Evolutionary conservation across 92 coral and sea anemone genomes (phyloP).

Genomic region (Porites divaricata): DNA sequence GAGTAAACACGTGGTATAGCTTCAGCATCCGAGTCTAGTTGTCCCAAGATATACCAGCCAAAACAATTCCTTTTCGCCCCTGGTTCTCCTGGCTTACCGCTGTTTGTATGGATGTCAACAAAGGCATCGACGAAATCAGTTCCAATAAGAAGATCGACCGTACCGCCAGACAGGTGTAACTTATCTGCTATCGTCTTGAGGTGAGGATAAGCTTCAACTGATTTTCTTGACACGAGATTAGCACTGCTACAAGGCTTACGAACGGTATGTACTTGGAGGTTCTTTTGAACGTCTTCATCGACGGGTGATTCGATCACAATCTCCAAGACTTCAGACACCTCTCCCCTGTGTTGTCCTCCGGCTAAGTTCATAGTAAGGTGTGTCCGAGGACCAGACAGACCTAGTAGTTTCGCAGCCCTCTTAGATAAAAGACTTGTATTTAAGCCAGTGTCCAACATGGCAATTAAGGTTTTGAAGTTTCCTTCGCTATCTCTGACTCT

Average conservation of each 20-base stretch:
- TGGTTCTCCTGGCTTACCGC: slow-evolving; percentile 58
- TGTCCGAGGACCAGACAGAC: slow-evolving; percentile 50
- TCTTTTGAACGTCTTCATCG: slow-evolving; percentile 57
- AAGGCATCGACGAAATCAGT: slow-evolving; percentile 74
- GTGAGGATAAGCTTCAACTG: neutral
- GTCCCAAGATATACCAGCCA: slow-evolving; percentile 64
- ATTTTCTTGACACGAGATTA: slow-evolving; percentile 50
- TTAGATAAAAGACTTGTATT: slow-evolving; percentile 63
- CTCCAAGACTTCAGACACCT: slow-evolving; percentile 51
- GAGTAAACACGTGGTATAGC: slow-evolving; percentile 26
- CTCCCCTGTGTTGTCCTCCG: slow-evolving; percentile 73
- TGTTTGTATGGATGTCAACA: slow-evolving; percentile 33
- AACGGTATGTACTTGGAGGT: slow-evolving; percentile 63
- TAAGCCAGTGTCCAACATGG: slow-evolving; percentile 69
- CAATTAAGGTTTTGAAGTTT: slow-evolving; percentile 31
- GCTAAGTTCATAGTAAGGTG: slow-evolving; percentile 76
- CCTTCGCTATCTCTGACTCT: too few relatives aligned
- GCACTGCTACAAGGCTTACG: slow-evolving; percentile 72
- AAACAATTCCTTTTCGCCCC: slow-evolving; percentile 18
- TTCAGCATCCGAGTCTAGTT: neutral
- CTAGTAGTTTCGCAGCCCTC: slow-evolving; percentile 39
- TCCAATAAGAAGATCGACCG: slow-evolving; percentile 63
- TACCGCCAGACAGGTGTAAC: slow-evolving; percentile 43
- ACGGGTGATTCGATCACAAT: slow-evolving; percentile 55
- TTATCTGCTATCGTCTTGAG: neutral